Base-by-base conservation (phyloP, 2,888 invertebrate species). In the Ichneumoninae sp. region DNA sequence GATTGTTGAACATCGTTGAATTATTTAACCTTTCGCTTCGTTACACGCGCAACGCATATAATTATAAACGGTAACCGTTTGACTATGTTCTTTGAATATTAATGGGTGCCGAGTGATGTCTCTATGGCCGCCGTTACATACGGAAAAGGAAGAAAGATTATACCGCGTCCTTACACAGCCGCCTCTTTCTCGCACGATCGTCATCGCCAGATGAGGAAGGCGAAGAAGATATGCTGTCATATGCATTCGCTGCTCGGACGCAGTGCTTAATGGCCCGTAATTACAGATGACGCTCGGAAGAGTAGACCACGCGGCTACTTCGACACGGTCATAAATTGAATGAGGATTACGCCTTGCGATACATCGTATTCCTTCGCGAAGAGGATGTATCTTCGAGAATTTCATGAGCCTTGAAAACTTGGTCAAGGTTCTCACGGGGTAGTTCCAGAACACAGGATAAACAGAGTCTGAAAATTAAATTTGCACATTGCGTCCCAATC, bases 181-280 rank as follows among this genome's bases (percentile, higher is more conserved):
- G 47, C 47, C 36, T 60, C 33, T 74, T 80, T 80, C 68, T n/a
- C 60, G 74, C 50, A 7, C 30, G 40, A 68, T 57, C 26, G 33
- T 50, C 70, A 33, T 30, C 78, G 44, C 47, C 22, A 22, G 52
- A 70, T 66, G 50, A 62, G 30, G 62, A 54, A 66, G 22, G 70
- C 66, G 22, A 65, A 52, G 50, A 69, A 78, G 40, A 76, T 57
- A n/a, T 13, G 50, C 60, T 30, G 40, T 22, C 54, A 26, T 36
- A 60, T 65, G 62, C 74, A 44, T 65, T 60, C 72, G 66, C 80
- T 69, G 36, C 54, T 47, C 76, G 66, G 71, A n/a, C 5, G 40
- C 60, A 65, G 60, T 40, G 72, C 65, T 84, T 86, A 82, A 87
- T 86, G 80, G 65, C 60, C 57, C 62, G 71, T 87, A 84, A 87